Evolutionary conservation across 2,888 invertebrate species (phyloP).

Genomic region (Rugalucina vietnamica): DNA sequence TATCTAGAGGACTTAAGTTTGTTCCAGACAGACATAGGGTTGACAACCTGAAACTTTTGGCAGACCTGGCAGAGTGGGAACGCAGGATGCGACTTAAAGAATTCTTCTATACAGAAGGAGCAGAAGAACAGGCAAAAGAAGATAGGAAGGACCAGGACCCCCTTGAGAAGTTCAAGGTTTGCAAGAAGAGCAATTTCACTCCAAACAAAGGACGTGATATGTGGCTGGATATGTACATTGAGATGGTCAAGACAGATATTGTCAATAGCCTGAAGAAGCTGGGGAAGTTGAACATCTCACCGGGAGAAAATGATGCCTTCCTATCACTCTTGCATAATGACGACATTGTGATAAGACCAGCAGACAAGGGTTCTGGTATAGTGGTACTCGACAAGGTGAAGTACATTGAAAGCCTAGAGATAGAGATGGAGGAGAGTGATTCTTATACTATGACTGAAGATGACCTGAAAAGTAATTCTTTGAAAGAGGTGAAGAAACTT

Average conservation of each 20-base stretch:
- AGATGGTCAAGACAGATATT: constrained; percentile 12
- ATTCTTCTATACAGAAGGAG: not conserved
- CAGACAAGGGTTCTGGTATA: constrained; percentile 32
- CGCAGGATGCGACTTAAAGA: not conserved
- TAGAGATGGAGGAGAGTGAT: constrained; percentile 3
- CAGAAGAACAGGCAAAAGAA: not conserved
- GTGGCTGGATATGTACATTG: constrained; percentile 14
- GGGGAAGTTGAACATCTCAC: constrained; percentile 1
- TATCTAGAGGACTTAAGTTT: not conserved
- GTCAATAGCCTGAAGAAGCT: not conserved
- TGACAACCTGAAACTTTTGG: not conserved
- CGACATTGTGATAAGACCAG: constrained; percentile 20
- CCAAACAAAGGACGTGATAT: constrained; percentile 9
- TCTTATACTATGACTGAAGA: constrained; percentile 3
- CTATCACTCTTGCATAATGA: not conserved
- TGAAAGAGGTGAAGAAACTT: not conserved
- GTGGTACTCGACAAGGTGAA: constrained; percentile 18
- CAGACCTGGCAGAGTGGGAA: not conserved
- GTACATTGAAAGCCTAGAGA: not conserved
- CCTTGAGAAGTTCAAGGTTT: not conserved
- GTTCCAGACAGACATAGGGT: not conserved
- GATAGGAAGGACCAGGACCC: not conserved
- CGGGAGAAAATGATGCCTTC: constrained; percentile 7
- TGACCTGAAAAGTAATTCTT: not conserved
- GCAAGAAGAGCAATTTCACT: constrained; percentile 23